Conservation (phyloP, 2,888 invertebrate genomes). For the Esperia sulphurella region DNA sequence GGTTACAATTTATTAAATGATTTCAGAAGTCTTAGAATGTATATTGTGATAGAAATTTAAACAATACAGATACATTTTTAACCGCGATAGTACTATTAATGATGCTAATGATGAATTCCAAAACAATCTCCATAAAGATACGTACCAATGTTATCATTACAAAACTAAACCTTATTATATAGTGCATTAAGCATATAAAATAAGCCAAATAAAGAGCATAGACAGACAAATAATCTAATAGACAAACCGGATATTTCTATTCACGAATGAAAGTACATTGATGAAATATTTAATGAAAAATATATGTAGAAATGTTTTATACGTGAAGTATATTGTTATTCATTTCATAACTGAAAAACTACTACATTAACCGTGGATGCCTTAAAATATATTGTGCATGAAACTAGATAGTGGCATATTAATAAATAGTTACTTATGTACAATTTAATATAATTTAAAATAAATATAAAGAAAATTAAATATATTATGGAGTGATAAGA, state of each 20-base stretch:
- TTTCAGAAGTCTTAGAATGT: too few relatives aligned
- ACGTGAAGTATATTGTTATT: too few relatives aligned
- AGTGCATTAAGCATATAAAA: conserved; percentile 57
- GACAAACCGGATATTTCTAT: conserved; percentile 42
- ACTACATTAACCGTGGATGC: conserved; percentile 33
- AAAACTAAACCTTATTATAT: conserved; percentile 2
- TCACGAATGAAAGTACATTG: conserved; percentile 22
- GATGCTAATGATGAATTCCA: conserved; percentile 17
- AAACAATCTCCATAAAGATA: conserved; percentile 18
- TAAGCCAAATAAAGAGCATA: conserved; percentile 51
- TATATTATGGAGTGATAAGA: too few relatives aligned
- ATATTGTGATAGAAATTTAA: too few relatives aligned
- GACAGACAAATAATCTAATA: conserved; percentile 33
- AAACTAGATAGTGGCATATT: conserved; percentile 14
- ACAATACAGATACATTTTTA: conserved; percentile 17
- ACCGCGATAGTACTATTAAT: conserved; percentile 36
- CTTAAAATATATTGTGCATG: conserved; percentile 30
- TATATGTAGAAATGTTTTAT: too few relatives aligned
- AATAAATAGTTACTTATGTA: conserved; percentile 2
- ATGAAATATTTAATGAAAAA: too few relatives aligned
- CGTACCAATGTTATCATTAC: conserved; percentile 10
- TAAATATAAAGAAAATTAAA: too few relatives aligned
- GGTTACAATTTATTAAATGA: background rate
- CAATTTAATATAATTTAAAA: background rate
- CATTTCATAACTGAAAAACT: conserved; percentile 11